These are phyloP conservation scores for Stegodyphus mimosarum DNA, from an alignment of 1,140 invertebrate genomes.

Conservation along the genomic window DNA sequence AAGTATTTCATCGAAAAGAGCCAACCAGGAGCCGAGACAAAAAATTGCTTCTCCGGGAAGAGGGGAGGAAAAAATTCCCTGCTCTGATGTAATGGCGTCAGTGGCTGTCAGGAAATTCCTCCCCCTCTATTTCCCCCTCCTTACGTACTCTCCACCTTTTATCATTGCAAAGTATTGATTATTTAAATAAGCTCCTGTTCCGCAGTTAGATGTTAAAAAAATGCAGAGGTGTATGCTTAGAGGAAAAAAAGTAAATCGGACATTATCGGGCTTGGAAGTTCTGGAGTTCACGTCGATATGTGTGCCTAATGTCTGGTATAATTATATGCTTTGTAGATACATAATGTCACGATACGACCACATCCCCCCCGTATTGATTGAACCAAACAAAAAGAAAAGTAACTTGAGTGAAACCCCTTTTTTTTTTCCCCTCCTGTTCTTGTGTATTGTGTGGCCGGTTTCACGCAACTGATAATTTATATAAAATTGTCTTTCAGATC, in stretches of 20 bases:
- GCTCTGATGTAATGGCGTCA: conserved; percentile 37
- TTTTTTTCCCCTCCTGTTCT: neutral
- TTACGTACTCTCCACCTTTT: conserved; percentile 19
- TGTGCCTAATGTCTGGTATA: conserved; percentile 17
- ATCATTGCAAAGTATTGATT: conserved; percentile 53
- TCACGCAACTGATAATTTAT: too few relatives aligned
- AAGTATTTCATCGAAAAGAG: conserved; percentile 50
- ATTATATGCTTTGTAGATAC: conserved; percentile 33
- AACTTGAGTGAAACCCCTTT: neutral
- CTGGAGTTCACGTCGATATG: neutral
- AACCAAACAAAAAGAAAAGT: neutral
- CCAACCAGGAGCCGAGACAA: conserved; percentile 54
- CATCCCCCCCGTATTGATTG: conserved; percentile 35
- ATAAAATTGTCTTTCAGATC: too few relatives aligned
- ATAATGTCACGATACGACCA: conserved; percentile 3
- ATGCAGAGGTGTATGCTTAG: neutral
- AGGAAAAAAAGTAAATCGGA: neutral
- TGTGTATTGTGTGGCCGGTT: neutral
- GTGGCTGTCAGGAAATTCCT: conserved; percentile 18
- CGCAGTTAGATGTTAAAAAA: neutral
- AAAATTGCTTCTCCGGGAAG: conserved; percentile 46
- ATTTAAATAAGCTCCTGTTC: conserved; percentile 57
- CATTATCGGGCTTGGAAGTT: conserved; percentile 20
- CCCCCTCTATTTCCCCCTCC: neutral
- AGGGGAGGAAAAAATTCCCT: conserved; percentile 49